A percentile compares a stretch with the other conserved stretches of the same genome.
These are phyloP conservation scores for Koerneria pararmatus DNA, from an alignment of 2,888 invertebrate genomes.

Conservation along the genomic window DNA sequence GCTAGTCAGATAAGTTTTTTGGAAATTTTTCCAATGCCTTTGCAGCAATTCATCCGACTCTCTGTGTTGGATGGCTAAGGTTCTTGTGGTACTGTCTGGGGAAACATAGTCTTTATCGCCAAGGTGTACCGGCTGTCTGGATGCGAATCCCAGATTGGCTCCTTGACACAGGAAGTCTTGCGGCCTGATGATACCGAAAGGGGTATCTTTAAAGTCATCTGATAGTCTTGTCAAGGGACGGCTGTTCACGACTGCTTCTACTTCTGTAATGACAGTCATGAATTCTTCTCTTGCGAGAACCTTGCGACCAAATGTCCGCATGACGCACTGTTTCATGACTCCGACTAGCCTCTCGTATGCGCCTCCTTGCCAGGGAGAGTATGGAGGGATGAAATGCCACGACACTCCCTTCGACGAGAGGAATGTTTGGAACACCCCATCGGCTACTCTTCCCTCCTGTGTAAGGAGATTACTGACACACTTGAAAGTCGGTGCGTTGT, in stretches of 20 bases:
- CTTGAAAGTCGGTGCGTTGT: conserved; percentile 62
- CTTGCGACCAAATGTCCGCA: not conserved
- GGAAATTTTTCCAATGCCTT: too few relatives aligned
- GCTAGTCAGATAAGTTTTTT: too few relatives aligned
- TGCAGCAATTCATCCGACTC: too few relatives aligned
- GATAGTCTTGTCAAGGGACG: not conserved
- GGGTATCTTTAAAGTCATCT: too few relatives aligned
- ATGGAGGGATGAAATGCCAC: conserved; percentile 60
- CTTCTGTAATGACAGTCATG: not conserved
- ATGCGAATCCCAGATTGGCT: too few relatives aligned
- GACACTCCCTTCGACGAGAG: conserved; percentile 28
- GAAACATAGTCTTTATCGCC: too few relatives aligned
- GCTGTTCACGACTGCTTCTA: conserved; percentile 13
- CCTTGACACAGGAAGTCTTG: too few relatives aligned
- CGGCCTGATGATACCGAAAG: too few relatives aligned
- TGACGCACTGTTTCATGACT: conserved; percentile 9
- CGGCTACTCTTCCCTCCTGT: conserved; percentile 35
- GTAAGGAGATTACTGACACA: too few relatives aligned
- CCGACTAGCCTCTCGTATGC: conserved; percentile 62
- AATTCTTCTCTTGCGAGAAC: not conserved
- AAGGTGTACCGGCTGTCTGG: too few relatives aligned
- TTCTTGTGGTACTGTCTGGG: too few relatives aligned
- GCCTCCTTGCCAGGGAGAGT: conserved; percentile 62
- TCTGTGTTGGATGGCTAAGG: too few relatives aligned
- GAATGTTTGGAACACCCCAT: conserved; percentile 4